Percentiles rank a stretch among this genome's conserved stretches.
phyloP scores from a whole-genome alignment of 2,888 invertebrate genomes.

The Alitta virens region DNA sequence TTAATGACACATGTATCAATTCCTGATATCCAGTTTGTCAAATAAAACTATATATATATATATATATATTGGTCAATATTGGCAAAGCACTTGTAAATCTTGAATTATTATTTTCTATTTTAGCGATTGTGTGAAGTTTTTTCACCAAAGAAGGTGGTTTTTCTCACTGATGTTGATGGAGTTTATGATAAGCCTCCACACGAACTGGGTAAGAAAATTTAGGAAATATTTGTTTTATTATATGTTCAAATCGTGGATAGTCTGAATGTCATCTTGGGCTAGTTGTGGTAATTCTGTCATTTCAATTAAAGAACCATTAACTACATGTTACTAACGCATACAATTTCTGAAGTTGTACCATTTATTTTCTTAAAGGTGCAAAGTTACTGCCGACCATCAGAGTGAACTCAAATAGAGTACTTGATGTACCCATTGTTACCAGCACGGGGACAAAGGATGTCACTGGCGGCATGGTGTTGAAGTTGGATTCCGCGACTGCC shows the following conservation, averaged over 20 bases:
- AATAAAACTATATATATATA: no score
- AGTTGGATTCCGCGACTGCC: conserved; percentile 33
- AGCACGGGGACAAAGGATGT: conserved; percentile 31
- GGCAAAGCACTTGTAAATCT: no score
- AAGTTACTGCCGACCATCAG: conserved; percentile 25
- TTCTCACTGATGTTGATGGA: conserved; percentile 39
- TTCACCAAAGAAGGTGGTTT: conserved; percentile 33
- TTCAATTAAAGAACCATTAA: no score
- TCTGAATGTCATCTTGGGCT: no score
- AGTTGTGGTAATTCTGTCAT: no score
- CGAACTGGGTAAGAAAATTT: conserved; percentile 28
- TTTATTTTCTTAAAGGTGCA: conserved; percentile 28
- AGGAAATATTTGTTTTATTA: no score
- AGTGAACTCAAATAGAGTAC: conserved; percentile 20
- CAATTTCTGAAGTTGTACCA: no score
- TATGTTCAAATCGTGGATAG: no score
- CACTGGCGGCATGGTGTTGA: conserved; percentile 38
- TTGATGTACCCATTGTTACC: conserved; percentile 19
- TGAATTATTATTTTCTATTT: conserved; percentile 16
- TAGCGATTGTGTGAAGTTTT: conserved; percentile 34
- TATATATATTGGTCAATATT: no score
- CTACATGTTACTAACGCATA: no score
- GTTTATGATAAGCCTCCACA: conserved; percentile 37
- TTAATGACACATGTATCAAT: no score
- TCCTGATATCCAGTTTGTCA: no score